Evolutionary conservation across 1,140 invertebrate genomes (phyloP), one percentile per base, ranked within the genome.

Genomic region (Ceratina australensis): DNA sequence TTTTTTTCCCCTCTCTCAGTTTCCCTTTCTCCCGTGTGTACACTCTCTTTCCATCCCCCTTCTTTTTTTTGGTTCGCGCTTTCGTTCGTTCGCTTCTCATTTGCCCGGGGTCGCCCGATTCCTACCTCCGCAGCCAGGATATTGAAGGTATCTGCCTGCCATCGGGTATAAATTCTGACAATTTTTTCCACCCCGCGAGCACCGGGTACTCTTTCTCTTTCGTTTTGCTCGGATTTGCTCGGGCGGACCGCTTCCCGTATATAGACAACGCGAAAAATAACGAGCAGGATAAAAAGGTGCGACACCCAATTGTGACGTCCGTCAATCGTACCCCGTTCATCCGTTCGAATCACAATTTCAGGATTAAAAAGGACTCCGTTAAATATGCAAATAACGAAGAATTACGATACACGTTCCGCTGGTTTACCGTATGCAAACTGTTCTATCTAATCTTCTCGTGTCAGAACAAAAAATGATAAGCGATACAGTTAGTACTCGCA

Each of bases 161-260:
- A 71, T 77, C 74, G 74, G 57, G 33, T 77, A 77, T 77, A 77
- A 77, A 77, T 77, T 77, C 74, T 71, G 74, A 77, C 74, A 71
- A 71, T 77, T 63, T 71, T 73, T 76, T 79, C 49, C 61, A 13
- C 18, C 50, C 22, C 49, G 64, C 47, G 59, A 64, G 28, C 52
- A 10, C 13, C 33, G 18, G 50, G 33, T 26, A 5, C 24, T 24
- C 15, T 33, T 61, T 61, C 8, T n/a, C 2, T 2, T 18, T 10
- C 50, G 7, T 24, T 54, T 54, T 24, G 7, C 24, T 15, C 18
- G 47, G 22, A 49, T 28, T 54, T n/a, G n/a, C 12, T 54, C 26
- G 24, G 13, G 24, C 28, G 42, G 33, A 1, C 20, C 24, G 2
- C 8, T 20, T 72, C 63, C 8, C 57, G 3, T n/a, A 20, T n/a